These are phyloP conservation scores for Stenurella melanura DNA, from an alignment of 2,888 invertebrate genomes.

Conservation along the genomic window DNA sequence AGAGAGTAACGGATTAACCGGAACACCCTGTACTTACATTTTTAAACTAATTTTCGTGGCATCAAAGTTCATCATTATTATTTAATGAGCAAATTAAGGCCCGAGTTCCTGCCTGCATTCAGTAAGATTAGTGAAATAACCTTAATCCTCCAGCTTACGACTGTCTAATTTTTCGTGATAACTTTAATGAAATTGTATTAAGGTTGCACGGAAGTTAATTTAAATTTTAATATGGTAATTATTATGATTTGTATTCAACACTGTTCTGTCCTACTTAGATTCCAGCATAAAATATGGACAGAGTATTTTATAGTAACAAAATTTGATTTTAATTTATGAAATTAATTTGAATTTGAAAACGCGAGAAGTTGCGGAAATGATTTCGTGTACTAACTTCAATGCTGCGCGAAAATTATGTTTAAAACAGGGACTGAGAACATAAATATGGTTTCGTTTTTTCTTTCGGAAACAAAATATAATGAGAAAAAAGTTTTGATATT, in stretches of 20 bases:
- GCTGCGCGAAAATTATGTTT: too few relatives aligned
- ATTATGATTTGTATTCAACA: conserved; percentile 3
- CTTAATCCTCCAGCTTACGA: conserved; percentile 1
- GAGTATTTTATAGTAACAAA: background rate
- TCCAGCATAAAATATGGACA: background rate
- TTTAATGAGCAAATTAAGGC: background rate
- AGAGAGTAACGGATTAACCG: too few relatives aligned
- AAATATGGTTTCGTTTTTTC: too few relatives aligned
- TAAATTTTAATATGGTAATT: conserved; percentile 14
- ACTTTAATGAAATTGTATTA: conserved; percentile 5
- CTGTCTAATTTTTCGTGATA: conserved; percentile 9
- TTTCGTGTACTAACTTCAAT: background rate
- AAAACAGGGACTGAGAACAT: too few relatives aligned
- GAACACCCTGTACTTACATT: too few relatives aligned
- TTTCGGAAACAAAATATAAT: too few relatives aligned
- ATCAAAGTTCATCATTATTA: background rate
- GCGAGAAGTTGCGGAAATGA: background rate
- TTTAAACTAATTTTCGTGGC: too few relatives aligned
- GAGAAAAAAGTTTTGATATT: too few relatives aligned
- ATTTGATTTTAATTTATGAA: background rate
- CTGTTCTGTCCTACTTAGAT: conserved; percentile 1
- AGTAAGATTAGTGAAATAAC: conserved; percentile 1
- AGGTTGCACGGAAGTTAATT: conserved; percentile 13
- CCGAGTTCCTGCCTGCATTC: background rate
- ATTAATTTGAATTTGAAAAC: background rate